Conservation (phyloP, 2,888 invertebrate species). For the Diplolepis rosae region DNA sequence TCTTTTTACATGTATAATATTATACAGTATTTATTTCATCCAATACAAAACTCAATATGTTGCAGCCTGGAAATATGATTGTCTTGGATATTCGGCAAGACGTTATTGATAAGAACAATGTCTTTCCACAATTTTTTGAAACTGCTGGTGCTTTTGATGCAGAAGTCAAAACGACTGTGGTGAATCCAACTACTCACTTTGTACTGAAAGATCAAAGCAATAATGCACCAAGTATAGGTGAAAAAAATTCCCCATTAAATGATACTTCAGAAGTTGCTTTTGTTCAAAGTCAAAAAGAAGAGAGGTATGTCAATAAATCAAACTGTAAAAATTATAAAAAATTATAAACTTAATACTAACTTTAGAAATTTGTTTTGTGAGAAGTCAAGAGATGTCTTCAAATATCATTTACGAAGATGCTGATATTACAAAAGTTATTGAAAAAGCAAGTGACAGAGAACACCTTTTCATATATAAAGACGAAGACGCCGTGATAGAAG, state of each 20-base stretch:
- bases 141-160: slow-evolving; percentile 59
- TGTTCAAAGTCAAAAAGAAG: slow-evolving; percentile 2
- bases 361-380: background rate
- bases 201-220: background rate
- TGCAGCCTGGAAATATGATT: slow-evolving; percentile 64
- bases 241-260: slow-evolving; percentile 7
- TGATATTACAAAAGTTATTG: background rate
- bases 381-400: background rate
- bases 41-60: background rate
- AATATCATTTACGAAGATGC: slow-evolving; percentile 8
- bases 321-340: background rate
- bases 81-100: slow-evolving; percentile 66
- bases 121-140: slow-evolving; percentile 65
- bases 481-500: slow-evolving; percentile 51
- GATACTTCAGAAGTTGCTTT: background rate
- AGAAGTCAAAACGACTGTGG: background rate
- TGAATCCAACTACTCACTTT: background rate
- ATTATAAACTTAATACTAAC: too few species aligned
- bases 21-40: background rate
- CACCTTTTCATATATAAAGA: slow-evolving; percentile 31
- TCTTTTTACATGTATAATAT: background rate
- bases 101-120: slow-evolving; percentile 60
- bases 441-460: slow-evolving; percentile 4
- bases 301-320: background rate
- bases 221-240: background rate